A percentile compares a stretch with the other conserved stretches of the same genome.
Evolutionary conservation across 2,888 invertebrate species (phyloP).

Genomic region (Cistogaster globosa): DNA sequence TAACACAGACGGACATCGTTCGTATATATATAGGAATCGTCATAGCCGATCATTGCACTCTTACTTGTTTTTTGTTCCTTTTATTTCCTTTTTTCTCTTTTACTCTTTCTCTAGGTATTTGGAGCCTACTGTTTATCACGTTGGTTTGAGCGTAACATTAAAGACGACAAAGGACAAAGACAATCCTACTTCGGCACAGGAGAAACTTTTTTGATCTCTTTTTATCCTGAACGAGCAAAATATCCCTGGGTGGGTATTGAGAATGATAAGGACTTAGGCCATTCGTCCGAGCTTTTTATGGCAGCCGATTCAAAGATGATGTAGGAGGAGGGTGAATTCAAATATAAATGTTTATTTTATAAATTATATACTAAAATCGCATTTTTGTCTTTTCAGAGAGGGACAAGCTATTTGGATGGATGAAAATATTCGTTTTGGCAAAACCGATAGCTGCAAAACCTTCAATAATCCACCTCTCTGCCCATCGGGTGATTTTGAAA

Average conservation of each 20-base stretch:
- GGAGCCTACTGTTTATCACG: conserved; percentile 97
- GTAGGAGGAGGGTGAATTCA: conserved; percentile 96
- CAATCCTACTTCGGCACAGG: conserved; percentile 98
- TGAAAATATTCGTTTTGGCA: conserved; percentile 96
- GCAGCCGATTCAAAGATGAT: conserved; percentile 96
- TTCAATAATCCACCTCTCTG: conserved; percentile 98
- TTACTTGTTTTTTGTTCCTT: too few species aligned
- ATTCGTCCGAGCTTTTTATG: conserved; percentile 97
- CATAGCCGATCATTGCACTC: too few species aligned
- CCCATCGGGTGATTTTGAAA: conserved; percentile 95
- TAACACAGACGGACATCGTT: too few species aligned
- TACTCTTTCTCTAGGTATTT: conserved; percentile 88
- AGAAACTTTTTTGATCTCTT: conserved; percentile 96
- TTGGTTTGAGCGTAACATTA: conserved; percentile 95
- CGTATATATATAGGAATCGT: too few species aligned
- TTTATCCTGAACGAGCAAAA: conserved; percentile 92
- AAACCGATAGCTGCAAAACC: conserved; percentile 96
- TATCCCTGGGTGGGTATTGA: conserved; percentile 98
- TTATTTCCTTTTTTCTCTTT: conserved; percentile 10
- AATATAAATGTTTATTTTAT: not conserved
- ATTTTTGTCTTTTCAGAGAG: conserved; percentile 85
- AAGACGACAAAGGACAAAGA: conserved; percentile 94
- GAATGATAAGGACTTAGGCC: conserved; percentile 88
- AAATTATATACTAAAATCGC: not conserved
- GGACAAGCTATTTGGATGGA: conserved; percentile 99